phyloP scores from a whole-genome alignment of 2,113 vertebrate genomes.

The Podarcis muralis region DNA sequence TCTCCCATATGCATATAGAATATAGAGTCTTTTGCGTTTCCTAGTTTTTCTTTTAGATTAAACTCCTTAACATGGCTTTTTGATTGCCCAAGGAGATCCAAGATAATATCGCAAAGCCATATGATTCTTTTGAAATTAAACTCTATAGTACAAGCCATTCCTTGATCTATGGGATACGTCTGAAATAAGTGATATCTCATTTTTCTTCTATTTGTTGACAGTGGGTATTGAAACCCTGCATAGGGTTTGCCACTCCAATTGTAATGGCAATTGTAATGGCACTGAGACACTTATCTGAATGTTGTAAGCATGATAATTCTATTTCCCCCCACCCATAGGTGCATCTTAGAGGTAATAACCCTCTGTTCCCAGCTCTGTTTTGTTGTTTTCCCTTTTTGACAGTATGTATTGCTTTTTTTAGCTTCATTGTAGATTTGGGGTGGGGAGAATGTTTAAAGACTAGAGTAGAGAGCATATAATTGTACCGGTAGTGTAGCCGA shows the following conservation, averaged over 20 bases:
- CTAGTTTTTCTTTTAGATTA: background rate
- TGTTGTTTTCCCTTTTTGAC: conserved; percentile 26
- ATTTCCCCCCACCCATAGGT: conserved; percentile 26
- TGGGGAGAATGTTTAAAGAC: conserved; percentile 24
- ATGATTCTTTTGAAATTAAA: conserved; percentile 3
- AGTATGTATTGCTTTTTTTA: conserved; percentile 49
- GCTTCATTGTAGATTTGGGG: conserved; percentile 22
- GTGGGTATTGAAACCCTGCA: background rate
- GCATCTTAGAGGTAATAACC: conserved; percentile 9
- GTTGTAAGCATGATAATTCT: conserved; percentile 19
- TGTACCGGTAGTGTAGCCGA: conserved; percentile 46
- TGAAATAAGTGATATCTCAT: conserved; percentile 9
- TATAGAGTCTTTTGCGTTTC: no score
- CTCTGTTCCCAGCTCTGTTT: background rate
- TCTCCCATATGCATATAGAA: background rate
- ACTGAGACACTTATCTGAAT: conserved; percentile 13
- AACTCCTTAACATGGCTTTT: background rate
- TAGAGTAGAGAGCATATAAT: conserved; percentile 31
- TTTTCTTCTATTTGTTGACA: background rate
- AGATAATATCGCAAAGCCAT: background rate
- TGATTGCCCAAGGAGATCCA: background rate
- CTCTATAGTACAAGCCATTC: background rate
- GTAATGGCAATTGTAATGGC: background rate
- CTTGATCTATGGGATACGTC: background rate
- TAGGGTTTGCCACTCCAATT: background rate